Evolutionary conservation across 2,888 invertebrate species (phyloP).

Genomic region (Pollenia angustigena): DNA sequence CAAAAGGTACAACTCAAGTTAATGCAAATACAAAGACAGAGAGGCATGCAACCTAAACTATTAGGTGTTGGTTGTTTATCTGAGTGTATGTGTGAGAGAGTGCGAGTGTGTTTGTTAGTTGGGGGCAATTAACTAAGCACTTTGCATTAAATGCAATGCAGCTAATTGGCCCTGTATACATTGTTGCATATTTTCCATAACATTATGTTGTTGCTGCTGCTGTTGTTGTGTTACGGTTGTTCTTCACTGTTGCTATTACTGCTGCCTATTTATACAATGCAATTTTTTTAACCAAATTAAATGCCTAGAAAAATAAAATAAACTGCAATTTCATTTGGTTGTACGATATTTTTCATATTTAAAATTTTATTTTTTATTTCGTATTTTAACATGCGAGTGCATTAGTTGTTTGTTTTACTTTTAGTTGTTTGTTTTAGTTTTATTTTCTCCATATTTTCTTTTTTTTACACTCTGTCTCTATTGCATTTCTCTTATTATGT

Average conservation of each 20-base stretch:
- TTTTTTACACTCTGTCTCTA: slow-evolving; percentile 58
- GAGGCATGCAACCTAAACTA: slow-evolving; percentile 35
- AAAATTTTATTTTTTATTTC: slow-evolving; percentile 77
- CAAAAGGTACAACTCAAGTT: slow-evolving; percentile 24
- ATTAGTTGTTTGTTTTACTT: slow-evolving; percentile 74
- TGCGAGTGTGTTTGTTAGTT: slow-evolving; percentile 4
- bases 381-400: slow-evolving; percentile 79
- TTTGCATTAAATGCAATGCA: slow-evolving; percentile 71
- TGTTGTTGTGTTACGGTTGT: slow-evolving; percentile 49
- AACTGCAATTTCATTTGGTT: slow-evolving; percentile 66
- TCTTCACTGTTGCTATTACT: slow-evolving; percentile 19
- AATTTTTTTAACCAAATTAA: slow-evolving; percentile 73
- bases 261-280: slow-evolving; percentile 57
- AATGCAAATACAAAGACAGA: not conserved
- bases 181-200: slow-evolving; percentile 67
- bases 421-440: slow-evolving; percentile 41
- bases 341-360: slow-evolving; percentile 74
- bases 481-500: slow-evolving; percentile 72
- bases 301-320: slow-evolving; percentile 56
- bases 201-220: slow-evolving; percentile 52
- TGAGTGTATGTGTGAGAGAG: not conserved
- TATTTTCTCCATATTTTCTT: slow-evolving; percentile 2
- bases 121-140: slow-evolving; percentile 69
- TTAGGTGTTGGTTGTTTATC: slow-evolving; percentile 12
- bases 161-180: slow-evolving; percentile 69